A percentile compares a stretch with the other conserved stretches of the same genome.
phyloP scores from a whole-genome alignment of 2,113 vertebrate species.

The Podiceps cristatus region DNA sequence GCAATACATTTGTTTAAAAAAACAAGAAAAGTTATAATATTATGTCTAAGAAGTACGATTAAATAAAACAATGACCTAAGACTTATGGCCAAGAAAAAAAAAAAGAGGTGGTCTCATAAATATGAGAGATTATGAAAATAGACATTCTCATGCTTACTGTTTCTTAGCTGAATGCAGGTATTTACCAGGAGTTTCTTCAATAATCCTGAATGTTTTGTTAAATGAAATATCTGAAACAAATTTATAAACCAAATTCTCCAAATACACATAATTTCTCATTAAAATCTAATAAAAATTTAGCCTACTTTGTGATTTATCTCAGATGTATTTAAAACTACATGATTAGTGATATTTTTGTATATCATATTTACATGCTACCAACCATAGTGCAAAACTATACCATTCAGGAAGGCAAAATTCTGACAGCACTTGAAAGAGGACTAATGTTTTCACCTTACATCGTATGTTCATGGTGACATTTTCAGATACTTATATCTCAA shows the following conservation, averaged over 20 bases:
- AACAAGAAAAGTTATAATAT: not conserved
- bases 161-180: not conserved
- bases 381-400: accelerated
- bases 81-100: not conserved
- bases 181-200: not conserved
- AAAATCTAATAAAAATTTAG: not conserved
- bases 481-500: not conserved
- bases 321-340: not conserved
- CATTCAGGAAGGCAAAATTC: not conserved
- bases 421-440: not conserved
- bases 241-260: not conserved
- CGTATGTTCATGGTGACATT: not conserved
- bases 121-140: not conserved
- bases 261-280: not conserved
- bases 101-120: not conserved
- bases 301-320: not conserved
- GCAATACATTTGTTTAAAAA: not conserved
- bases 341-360: not conserved
- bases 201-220: not conserved
- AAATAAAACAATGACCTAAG: not conserved
- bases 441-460: not conserved
- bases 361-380: not conserved
- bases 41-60: not conserved
- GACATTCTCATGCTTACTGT: not conserved
- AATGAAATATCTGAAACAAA: not conserved